These are phyloP conservation scores for Drosophila micromelanica DNA, from an alignment of 1,140 invertebrate genomes.

Conservation along the genomic window DNA sequence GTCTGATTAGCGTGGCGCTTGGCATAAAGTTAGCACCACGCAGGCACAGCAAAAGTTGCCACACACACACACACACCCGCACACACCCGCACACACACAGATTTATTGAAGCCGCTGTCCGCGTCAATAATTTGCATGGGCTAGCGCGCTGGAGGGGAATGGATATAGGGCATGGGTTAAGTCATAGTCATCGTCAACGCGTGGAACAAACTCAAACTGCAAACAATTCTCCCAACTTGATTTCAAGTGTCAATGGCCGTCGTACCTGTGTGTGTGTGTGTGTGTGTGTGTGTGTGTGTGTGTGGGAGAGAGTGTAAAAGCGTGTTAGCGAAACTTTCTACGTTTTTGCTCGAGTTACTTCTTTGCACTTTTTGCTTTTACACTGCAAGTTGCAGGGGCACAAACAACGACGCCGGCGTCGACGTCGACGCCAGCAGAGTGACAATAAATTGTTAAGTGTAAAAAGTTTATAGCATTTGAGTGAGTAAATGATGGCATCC, in stretches of 20 bases:
- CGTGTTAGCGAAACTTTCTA: slow-evolving; percentile 73
- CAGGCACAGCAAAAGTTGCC: slow-evolving; percentile 61
- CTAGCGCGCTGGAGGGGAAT: slow-evolving; percentile 35
- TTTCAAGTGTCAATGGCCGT: slow-evolving; percentile 66
- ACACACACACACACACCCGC: slow-evolving; percentile 45
- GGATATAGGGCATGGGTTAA: slow-evolving; percentile 30
- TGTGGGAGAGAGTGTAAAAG: slow-evolving; percentile 62
- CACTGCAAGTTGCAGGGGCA: slow-evolving; percentile 24
- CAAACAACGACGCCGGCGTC: background rate
- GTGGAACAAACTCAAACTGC: slow-evolving; percentile 29
- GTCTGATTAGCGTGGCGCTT: slow-evolving; percentile 75
- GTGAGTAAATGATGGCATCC: slow-evolving; percentile 69
- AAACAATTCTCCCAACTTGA: slow-evolving; percentile 48
- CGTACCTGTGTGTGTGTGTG: slow-evolving; percentile 49
- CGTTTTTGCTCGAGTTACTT: slow-evolving; percentile 68
- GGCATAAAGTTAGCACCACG: slow-evolving; percentile 47
- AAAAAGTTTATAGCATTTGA: slow-evolving; percentile 77
- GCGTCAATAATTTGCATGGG: slow-evolving; percentile 81
- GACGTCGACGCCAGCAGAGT: slow-evolving; percentile 46
- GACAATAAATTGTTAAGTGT: slow-evolving; percentile 81
- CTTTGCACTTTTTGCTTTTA: slow-evolving; percentile 38
- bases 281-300: slow-evolving; percentile 36
- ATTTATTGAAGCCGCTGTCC: slow-evolving; percentile 74
- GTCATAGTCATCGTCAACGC: slow-evolving; percentile 28
- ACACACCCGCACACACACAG: slow-evolving; percentile 35